Percentiles rank a stretch among this genome's conserved stretches.
Conservation (phyloP, 53 echinoderm and acorn worm species). For the Pentamera pediparva region DNA sequence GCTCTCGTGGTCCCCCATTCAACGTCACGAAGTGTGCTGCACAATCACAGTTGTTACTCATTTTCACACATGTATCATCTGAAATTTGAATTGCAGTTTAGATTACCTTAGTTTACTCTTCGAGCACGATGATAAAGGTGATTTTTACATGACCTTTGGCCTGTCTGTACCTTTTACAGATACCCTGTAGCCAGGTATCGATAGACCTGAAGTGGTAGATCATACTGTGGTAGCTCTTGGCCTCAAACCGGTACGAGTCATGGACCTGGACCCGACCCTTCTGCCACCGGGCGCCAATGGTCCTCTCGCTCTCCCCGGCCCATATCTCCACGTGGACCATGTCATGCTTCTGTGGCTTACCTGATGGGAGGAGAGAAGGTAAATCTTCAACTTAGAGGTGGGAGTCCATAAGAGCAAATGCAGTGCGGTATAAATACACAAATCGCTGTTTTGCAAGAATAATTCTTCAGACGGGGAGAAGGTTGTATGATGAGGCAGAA, state of each 20-base stretch:
- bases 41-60: no score
- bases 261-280: conserved; percentile 90
- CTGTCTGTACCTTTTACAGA: conserved; percentile 79
- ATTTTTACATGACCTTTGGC: no score
- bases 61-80: no score
- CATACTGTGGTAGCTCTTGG: conserved; percentile 98
- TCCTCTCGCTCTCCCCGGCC: conserved; percentile 75
- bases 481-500: no score
- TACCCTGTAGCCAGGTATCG: conserved; percentile 91
- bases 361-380: conserved; percentile 24
- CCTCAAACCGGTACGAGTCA: conserved; percentile 88
- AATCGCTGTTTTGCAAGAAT: no score
- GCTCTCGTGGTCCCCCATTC: no score
- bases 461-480: no score
- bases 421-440: background rate
- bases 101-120: background rate
- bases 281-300: conserved; percentile 97
- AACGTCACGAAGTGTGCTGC: no score
- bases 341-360: conserved; percentile 76
- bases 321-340: conserved; percentile 98
- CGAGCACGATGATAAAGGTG: no score
- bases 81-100: no score
- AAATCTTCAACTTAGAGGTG: background rate
- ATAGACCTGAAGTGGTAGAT: conserved; percentile 96
- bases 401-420: background rate